These are phyloP conservation scores for Coregonus suidteri DNA, from an alignment of 2,797 vertebrate genomes.

Conservation along the genomic window DNA sequence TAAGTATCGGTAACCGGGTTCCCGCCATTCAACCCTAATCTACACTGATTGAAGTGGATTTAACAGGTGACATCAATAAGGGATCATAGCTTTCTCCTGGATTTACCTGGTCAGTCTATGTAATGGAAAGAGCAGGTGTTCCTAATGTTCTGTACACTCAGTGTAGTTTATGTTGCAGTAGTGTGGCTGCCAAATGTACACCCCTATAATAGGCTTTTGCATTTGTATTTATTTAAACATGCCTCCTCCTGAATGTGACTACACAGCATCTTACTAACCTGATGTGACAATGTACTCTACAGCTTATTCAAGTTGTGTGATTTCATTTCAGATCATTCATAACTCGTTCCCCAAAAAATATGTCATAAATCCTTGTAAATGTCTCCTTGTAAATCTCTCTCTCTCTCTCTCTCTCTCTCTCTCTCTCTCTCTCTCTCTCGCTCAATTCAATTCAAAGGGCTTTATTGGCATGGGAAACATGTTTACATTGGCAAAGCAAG, in stretches of 20 bases:
- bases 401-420: too few species aligned
- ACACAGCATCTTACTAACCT: background rate
- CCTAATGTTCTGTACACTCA: too few species aligned
- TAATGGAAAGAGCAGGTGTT: too few species aligned
- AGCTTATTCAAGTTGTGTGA: background rate
- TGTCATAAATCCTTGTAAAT: constrained; percentile 22
- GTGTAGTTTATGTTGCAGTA: background rate
- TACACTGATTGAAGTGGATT: too few species aligned
- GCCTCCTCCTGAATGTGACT: constrained; percentile 6
- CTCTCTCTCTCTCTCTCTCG: background rate
- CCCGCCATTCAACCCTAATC: too few species aligned
- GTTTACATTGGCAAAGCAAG: too few species aligned
- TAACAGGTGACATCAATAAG: too few species aligned
- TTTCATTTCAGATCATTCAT: constrained; percentile 25
- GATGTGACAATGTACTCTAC: background rate
- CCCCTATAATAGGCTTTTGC: background rate
- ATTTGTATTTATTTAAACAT: background rate
- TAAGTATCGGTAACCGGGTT: too few species aligned
- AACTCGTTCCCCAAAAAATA: constrained; percentile 9
- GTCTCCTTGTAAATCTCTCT: background rate
- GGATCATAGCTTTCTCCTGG: too few species aligned
- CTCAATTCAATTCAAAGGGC: too few species aligned
- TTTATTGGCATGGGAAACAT: too few species aligned
- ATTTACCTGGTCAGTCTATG: too few species aligned
- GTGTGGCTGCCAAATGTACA: background rate